Percentiles rank a stretch among this genome's conserved stretches.
These are phyloP conservation scores for Numenius phaeopus DNA, from an alignment of 2,797 vertebrate species.

Conservation along the genomic window DNA sequence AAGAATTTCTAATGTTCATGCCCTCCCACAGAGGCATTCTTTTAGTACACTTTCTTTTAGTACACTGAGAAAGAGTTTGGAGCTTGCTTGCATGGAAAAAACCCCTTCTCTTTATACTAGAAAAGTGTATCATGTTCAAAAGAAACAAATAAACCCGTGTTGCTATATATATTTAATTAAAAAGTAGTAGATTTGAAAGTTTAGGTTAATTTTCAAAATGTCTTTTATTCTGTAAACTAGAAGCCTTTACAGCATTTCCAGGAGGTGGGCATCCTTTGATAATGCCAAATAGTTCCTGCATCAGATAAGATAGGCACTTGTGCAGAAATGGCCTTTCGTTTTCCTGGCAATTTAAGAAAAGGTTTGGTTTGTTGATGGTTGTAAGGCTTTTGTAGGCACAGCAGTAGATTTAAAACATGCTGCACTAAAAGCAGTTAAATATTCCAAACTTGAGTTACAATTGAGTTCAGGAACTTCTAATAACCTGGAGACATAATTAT, in stretches of 20 bases:
- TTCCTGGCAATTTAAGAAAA: neutral
- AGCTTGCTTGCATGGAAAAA: neutral
- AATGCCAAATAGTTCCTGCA: neutral
- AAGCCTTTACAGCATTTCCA: neutral
- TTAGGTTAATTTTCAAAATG: neutral
- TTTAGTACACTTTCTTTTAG: neutral
- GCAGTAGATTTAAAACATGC: neutral
- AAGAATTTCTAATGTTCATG: neutral
- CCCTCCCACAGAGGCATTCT: neutral
- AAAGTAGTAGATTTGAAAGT: neutral
- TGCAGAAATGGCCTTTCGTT: neutral
- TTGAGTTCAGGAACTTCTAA: neutral
- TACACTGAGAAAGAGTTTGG: neutral
- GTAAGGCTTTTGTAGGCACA: neutral
- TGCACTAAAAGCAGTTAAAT: neutral
- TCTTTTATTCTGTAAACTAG: neutral
- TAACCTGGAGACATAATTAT: neutral
- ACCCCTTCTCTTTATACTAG: accelerated
- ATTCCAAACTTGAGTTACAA: neutral
- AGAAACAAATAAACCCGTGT: neutral
- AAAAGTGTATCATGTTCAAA: neutral
- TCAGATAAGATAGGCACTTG: neutral
- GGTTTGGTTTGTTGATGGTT: neutral
- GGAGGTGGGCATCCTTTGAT: neutral
- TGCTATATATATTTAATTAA: neutral